Evolutionary conservation across 1,140 invertebrate genomes (phyloP).

Genomic region (Apolygus lucorum): DNA sequence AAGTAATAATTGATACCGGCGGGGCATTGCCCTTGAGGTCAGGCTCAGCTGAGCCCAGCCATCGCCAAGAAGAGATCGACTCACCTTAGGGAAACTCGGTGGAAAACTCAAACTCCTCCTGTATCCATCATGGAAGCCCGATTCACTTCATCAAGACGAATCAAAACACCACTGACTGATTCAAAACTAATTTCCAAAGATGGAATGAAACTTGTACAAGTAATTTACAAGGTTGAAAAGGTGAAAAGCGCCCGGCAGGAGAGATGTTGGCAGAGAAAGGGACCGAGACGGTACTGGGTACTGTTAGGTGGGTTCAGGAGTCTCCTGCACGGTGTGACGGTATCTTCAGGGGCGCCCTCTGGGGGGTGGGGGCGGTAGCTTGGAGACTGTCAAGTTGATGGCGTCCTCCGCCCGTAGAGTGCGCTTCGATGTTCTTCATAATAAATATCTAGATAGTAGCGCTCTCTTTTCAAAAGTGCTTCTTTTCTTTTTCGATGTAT

Average conservation of each 20-base stretch:
- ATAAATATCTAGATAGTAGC: no score
- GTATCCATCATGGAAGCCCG: background rate
- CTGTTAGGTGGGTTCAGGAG: background rate
- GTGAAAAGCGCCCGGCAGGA: background rate
- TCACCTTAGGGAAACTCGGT: background rate
- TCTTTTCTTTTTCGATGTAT: no score
- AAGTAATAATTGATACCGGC: background rate
- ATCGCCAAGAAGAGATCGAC: background rate
- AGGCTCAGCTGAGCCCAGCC: background rate
- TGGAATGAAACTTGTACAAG: background rate
- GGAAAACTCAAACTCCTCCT: slow-evolving; percentile 1
- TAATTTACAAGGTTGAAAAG: background rate
- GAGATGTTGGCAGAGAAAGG: background rate
- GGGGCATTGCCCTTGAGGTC: slow-evolving; percentile 14
- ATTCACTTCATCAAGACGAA: no score
- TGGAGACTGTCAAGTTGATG: no score
- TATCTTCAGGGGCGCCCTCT: no score
- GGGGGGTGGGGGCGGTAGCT: no score
- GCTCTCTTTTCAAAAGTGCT: no score
- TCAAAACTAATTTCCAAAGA: background rate
- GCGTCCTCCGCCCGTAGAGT: no score
- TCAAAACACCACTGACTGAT: no score
- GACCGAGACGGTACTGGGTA: background rate
- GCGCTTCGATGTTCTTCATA: no score
- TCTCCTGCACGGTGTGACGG: no score